Percentiles rank a stretch among this genome's conserved stretches.
Conservation (phyloP, 2,113 vertebrate species). For the Thunnus maccoyii region DNA sequence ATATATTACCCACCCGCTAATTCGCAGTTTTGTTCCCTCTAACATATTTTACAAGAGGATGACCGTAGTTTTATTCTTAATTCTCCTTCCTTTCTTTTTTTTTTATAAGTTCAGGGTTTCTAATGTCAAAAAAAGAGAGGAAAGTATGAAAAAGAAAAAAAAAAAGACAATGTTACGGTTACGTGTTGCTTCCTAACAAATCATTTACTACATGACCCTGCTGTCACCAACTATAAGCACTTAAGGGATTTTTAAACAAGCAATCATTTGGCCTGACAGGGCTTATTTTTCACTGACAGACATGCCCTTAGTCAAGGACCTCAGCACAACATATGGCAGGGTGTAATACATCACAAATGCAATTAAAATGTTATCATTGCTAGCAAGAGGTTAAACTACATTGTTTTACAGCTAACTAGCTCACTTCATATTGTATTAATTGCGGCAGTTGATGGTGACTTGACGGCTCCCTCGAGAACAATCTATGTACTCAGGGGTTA, state of each 20-base stretch:
- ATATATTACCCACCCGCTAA: constrained; percentile 60
- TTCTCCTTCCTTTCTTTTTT: background rate
- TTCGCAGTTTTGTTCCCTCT: constrained; percentile 35
- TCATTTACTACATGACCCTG: constrained; percentile 34
- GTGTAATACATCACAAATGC: constrained; percentile 52
- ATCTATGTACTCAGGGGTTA: constrained; percentile 23
- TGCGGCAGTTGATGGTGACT: constrained; percentile 4
- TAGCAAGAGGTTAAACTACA: constrained; percentile 54
- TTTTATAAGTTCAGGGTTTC: background rate
- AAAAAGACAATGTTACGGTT: background rate
- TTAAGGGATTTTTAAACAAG: constrained; percentile 58
- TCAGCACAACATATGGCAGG: constrained; percentile 40
- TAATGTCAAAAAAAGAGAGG: background rate
- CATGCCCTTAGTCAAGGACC: constrained; percentile 36
- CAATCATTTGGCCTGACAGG: constrained; percentile 48
- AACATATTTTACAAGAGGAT: constrained; percentile 30
- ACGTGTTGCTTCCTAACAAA: constrained; percentile 4
- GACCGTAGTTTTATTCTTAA: background rate
- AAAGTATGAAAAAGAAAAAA: background rate
- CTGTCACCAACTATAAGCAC: constrained; percentile 39
- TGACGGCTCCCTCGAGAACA: constrained; percentile 38
- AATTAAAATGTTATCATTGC: constrained; percentile 58
- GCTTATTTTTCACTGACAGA: constrained; percentile 51
- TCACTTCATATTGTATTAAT: constrained; percentile 36
- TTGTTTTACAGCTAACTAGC: constrained; percentile 43